Conservation (phyloP, 1,140 invertebrate species). For the Drosophila parabipectinata region DNA sequence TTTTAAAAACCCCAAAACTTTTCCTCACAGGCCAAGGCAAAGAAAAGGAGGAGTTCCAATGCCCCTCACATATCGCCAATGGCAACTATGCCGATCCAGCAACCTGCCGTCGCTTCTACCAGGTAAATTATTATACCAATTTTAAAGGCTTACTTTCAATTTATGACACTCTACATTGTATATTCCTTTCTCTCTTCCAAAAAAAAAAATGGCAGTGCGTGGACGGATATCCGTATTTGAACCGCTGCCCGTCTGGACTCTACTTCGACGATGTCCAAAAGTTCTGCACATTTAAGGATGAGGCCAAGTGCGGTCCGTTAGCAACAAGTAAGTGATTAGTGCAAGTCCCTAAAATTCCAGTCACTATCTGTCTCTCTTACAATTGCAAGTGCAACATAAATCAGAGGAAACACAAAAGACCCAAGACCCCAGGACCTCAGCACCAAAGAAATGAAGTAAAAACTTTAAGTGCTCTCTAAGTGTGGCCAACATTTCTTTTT, state of each 20-base stretch:
- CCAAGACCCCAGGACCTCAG: not conserved
- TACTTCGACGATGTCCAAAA: slow-evolving; percentile 96
- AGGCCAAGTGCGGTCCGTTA: slow-evolving; percentile 95
- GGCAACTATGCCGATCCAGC: slow-evolving; percentile 96
- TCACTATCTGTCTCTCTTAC: slow-evolving; percentile 11
- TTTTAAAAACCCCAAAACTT: no score
- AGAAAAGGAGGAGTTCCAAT: slow-evolving; percentile 88
- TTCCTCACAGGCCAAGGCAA: slow-evolving; percentile 82
- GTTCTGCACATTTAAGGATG: slow-evolving; percentile 95
- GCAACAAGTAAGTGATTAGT: slow-evolving; percentile 89
- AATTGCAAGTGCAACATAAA: slow-evolving; percentile 79
- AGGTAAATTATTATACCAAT: slow-evolving; percentile 85
- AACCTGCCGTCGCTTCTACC: slow-evolving; percentile 94
- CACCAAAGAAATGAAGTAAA: slow-evolving; percentile 28
- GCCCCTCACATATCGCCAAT: slow-evolving; percentile 91
- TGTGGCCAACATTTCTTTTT: slow-evolving; percentile 34
- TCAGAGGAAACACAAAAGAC: slow-evolving; percentile 43
- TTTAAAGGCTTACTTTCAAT: not conserved
- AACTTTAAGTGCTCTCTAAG: slow-evolving; percentile 76
- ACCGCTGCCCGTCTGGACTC: slow-evolving; percentile 93
- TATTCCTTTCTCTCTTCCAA: not conserved
- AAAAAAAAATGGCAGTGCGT: slow-evolving; percentile 88
- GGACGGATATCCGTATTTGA: slow-evolving; percentile 93
- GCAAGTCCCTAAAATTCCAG: slow-evolving; percentile 27
- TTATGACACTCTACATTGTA: not conserved